Conservation (phyloP, 1,140 invertebrate genomes). For the Platyscapa corneri region DNA sequence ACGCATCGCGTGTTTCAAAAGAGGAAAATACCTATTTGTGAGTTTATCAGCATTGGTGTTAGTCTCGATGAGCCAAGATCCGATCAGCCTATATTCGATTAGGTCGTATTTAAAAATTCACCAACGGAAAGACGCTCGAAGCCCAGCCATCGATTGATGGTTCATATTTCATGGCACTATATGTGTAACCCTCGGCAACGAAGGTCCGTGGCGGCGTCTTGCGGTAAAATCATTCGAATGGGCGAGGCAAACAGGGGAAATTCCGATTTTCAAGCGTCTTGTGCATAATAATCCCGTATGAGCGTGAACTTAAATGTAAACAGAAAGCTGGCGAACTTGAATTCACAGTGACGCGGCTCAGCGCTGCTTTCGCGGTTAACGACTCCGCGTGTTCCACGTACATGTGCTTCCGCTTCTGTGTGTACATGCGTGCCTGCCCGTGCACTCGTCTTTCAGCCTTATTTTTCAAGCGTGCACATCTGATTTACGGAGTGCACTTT, state of each 20-base stretch:
- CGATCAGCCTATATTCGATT: no score
- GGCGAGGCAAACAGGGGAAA: neutral
- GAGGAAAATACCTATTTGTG: no score
- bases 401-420: no score
- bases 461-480: neutral
- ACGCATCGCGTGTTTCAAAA: no score
- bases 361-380: constrained; percentile 18
- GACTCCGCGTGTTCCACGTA: neutral
- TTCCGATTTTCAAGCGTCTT: neutral
- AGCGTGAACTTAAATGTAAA: constrained; percentile 36
- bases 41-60: no score
- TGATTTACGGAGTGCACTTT: no score
- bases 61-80: no score
- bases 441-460: neutral
- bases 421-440: neutral
- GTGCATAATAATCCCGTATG: constrained; percentile 38
- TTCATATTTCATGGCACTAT: constrained; percentile 15
- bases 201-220: no score
- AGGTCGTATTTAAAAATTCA: no score
- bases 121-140: neutral
- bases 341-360: neutral
- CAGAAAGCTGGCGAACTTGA: constrained; percentile 10
- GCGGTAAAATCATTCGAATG: neutral
- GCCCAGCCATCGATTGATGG: neutral
- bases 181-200: neutral